Conservation (phyloP, 1,140 invertebrate species). For the Nasonia giraulti region DNA sequence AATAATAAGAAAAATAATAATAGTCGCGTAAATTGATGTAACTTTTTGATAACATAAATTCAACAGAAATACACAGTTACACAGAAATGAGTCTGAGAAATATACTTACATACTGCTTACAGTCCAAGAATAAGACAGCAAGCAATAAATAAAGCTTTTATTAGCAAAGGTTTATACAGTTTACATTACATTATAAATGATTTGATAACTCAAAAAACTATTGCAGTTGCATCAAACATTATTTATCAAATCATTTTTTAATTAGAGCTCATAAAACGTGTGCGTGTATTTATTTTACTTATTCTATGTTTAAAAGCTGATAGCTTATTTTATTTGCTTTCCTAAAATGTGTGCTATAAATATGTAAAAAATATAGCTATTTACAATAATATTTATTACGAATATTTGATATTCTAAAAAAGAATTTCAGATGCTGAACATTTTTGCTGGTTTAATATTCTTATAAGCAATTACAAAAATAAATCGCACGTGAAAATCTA, state of each 20-base stretch:
- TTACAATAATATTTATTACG: conserved; percentile 1
- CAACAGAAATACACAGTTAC: background rate
- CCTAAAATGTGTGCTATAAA: conserved; percentile 38
- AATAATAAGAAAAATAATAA: background rate
- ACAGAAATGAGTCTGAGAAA: background rate
- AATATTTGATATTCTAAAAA: conserved; percentile 13
- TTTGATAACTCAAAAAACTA: conserved; percentile 29
- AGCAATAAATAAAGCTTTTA: conserved; percentile 52
- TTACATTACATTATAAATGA: conserved; percentile 5
- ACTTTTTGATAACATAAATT: background rate
- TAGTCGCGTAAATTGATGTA: no score
- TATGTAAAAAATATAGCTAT: conserved; percentile 6
- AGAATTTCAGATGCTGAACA: background rate
- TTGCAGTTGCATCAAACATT: background rate
- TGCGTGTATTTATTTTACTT: conserved; percentile 13
- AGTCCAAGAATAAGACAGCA: conserved; percentile 57
- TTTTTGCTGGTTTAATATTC: background rate
- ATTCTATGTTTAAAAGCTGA: conserved; percentile 14
- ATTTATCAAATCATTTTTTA: background rate
- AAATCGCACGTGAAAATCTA: background rate
- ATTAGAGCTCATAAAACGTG: conserved; percentile 24
- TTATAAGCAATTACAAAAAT: background rate
- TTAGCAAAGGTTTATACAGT: conserved; percentile 46
- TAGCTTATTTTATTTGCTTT: conserved; percentile 23
- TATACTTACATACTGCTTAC: conserved; percentile 67